Evolutionary conservation across 2,888 invertebrate genomes (phyloP).

Genomic region (Exocentrus adspersus): DNA sequence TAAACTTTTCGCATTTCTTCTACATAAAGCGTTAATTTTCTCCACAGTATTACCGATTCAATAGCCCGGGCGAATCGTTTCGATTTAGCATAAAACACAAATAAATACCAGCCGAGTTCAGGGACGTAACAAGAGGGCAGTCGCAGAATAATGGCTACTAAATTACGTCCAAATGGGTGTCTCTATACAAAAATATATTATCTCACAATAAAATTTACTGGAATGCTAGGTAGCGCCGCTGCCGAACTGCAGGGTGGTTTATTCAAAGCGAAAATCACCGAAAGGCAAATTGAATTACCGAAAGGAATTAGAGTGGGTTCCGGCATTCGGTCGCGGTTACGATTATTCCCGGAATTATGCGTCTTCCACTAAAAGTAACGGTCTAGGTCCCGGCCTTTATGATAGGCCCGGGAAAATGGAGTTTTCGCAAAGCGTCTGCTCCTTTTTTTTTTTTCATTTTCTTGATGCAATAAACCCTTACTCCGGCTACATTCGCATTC

Average conservation of each 20-base stretch:
- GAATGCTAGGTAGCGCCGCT: too few species aligned
- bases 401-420: slow-evolving; percentile 31
- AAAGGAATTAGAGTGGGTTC: slow-evolving; percentile 45
- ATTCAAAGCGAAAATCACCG: slow-evolving; percentile 48
- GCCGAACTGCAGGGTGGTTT: slow-evolving; percentile 36
- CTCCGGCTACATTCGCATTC: too few species aligned
- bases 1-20: slow-evolving; percentile 38
- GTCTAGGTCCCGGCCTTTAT: slow-evolving; percentile 25
- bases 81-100: background rate
- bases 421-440: slow-evolving; percentile 25
- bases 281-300: slow-evolving; percentile 51
- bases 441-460: slow-evolving; percentile 24
- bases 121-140: too few species aligned
- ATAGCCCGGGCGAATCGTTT: background rate
- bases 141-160: too few species aligned
- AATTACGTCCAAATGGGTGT: too few species aligned
- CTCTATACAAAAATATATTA: too few species aligned
- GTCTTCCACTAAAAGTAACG: slow-evolving; percentile 28
- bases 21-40: slow-evolving; percentile 39
- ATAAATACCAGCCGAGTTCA: too few species aligned
- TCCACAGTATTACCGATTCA: background rate
- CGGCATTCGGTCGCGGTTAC: slow-evolving; percentile 45
- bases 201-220: too few species aligned
- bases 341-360: slow-evolving; percentile 45
- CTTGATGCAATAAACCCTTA: background rate